Evolutionary conservation across 1,140 invertebrate species (phyloP), one percentile per base, ranked within the genome.

Genomic region (Tribolium madens): DNA sequence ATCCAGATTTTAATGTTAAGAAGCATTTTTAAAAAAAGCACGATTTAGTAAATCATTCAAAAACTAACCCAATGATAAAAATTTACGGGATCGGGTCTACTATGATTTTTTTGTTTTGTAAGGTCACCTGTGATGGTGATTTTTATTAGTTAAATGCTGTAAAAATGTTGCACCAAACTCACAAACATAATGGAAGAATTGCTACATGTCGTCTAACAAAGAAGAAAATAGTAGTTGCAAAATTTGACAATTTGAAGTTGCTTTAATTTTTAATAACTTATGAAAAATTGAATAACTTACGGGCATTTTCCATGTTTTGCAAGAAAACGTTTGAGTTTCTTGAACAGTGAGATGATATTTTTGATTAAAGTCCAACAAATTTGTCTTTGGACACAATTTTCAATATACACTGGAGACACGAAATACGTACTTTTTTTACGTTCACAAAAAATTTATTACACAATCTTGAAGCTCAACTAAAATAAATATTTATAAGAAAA

Each of bases 251-350:
- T 52, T 52, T 70, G 31, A 76, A 50, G 17, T 48, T 70, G 36
- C 15, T 76, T 70, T 14, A 31, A 17, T 53, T 48, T 36, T 52
- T 36, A 48, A 13, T 47, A 70, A 69, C 15, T 52, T 70, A 46
- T 36, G 68, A 33, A 76, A 76, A 76, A 71, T 50, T 57, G 52
- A 42, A 42, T 42, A 76, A 76, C 75, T 76, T 76, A 76, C 75
- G 60, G 75, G 68, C 26, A 52, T 76, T 68, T 75, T 74, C 33
- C 53, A 70, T 71, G 73, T 73, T 33, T 75, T 18, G 69, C 77
- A 78, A 78, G 77, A 78, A 78, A 75, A 75, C 77, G 64, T 72
- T 75, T 75, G 52, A 75, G 73, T 71, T 75, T 75, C 73, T 78
- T 78, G 73, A 46, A 60, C 53, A 60, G 53, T 60, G 53, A 64